A percentile compares a stretch with the other conserved stretches of the same genome.
These are phyloP conservation scores for Dolichomitus sp. DNA, from an alignment of 2,888 invertebrate genomes.

Conservation along the genomic window DNA sequence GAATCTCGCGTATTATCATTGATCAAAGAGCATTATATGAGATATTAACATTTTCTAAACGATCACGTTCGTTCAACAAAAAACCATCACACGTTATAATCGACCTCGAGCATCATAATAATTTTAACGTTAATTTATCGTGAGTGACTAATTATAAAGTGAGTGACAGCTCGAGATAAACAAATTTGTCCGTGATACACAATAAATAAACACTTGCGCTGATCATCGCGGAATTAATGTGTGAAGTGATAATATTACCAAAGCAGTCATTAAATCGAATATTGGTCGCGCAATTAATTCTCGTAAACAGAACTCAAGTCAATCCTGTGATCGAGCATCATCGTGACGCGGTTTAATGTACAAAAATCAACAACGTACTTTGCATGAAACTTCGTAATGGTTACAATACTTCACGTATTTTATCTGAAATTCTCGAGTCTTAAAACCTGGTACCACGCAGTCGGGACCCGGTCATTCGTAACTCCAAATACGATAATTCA, in stretches of 20 bases:
- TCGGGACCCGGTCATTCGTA: constrained; percentile 6
- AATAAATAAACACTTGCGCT: not conserved
- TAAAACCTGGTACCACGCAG: constrained; percentile 24
- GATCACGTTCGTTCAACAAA: constrained; percentile 2
- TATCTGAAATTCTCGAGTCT: no score
- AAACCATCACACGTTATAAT: constrained; percentile 16
- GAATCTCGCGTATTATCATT: constrained; percentile 5
- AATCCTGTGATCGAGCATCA: not conserved
- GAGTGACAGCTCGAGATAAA: constrained; percentile 10
- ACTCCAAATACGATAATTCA: no score
- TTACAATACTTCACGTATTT: no score
- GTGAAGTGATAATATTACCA: not conserved
- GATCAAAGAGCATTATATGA: not conserved
- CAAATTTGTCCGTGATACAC: constrained; percentile 3
- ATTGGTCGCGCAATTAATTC: constrained; percentile 15
- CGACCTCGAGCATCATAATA: constrained; percentile 22
- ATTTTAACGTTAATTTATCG: not conserved
- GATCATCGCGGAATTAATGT: constrained; percentile 1
- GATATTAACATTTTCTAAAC: not conserved
- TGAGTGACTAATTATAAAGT: no score
- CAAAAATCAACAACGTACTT: no score
- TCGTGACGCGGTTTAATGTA: not conserved
- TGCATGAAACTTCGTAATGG: no score
- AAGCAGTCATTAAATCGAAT: not conserved
- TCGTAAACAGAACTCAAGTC: not conserved